phyloP scores from a whole-genome alignment of 2,888 invertebrate species.

The Ellobium chinense region DNA sequence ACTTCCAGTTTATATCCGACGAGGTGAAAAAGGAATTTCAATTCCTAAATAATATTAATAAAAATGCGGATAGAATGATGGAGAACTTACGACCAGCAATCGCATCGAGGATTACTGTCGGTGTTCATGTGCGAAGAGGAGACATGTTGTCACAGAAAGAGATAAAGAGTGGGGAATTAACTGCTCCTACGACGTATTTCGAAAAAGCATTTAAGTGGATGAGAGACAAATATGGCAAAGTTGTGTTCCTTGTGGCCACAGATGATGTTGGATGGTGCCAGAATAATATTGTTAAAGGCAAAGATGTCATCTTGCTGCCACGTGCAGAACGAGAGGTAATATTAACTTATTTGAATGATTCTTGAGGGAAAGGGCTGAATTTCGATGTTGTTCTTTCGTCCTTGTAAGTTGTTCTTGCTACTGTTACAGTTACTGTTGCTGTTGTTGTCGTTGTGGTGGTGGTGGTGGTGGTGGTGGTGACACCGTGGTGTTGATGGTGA shows the following conservation, averaged over 20 bases:
- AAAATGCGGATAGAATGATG: background rate
- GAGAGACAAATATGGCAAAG: background rate
- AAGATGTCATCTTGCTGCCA: slow-evolving; percentile 12
- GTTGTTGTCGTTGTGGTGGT: too few species aligned
- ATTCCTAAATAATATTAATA: background rate
- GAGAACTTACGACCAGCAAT: background rate
- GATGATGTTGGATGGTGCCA: slow-evolving; percentile 18
- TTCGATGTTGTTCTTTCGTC: too few species aligned
- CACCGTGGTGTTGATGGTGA: too few species aligned
- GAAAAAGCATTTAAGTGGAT: slow-evolving; percentile 30
- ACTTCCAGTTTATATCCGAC: slow-evolving; percentile 22
- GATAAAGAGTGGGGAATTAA: background rate
- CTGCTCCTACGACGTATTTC: slow-evolving; percentile 27
- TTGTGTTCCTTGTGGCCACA: slow-evolving; percentile 33
- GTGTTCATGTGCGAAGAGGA: slow-evolving; percentile 36
- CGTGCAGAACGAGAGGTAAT: too few species aligned
- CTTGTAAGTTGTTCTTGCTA: too few species aligned
- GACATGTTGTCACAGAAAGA: slow-evolving; percentile 7
- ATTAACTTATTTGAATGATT: too few species aligned
- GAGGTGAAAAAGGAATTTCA: slow-evolving; percentile 30
- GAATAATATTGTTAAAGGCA: background rate
- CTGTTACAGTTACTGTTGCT: too few species aligned
- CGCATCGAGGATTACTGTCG: slow-evolving; percentile 6
- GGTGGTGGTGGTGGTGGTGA: too few species aligned
- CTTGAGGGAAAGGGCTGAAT: too few species aligned